Evolutionary conservation across 1,140 invertebrate species (phyloP).

Genomic region (Drosophila virilis): DNA sequence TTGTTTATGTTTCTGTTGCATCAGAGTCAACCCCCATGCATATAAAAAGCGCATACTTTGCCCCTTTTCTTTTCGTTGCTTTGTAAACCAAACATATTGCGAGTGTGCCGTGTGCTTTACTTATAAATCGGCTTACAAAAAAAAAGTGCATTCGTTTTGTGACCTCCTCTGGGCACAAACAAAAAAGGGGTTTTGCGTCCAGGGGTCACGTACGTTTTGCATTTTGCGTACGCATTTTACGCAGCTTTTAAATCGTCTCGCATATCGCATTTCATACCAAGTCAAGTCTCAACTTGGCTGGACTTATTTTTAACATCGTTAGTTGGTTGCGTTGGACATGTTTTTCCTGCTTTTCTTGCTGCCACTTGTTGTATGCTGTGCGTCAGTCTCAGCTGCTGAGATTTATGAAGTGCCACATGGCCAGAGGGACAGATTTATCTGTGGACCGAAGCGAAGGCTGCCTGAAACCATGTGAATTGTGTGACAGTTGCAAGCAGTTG

Average conservation of each 20-base stretch:
- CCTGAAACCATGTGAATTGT: constrained; percentile 28
- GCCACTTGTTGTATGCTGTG: constrained; percentile 72
- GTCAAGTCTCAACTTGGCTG: constrained; percentile 50
- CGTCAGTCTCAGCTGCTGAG: constrained; percentile 75
- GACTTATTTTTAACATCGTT: constrained; percentile 79
- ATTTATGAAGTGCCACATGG: constrained; percentile 78
- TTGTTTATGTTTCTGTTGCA: constrained; percentile 15
- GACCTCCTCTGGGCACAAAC: constrained; percentile 3
- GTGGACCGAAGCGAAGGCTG: constrained; percentile 7
- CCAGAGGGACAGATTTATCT: constrained; percentile 58
- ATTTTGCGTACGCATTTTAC: constrained; percentile 67
- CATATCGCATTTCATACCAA: constrained; percentile 48
- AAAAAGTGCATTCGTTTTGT: constrained; percentile 61
- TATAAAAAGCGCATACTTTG: background rate
- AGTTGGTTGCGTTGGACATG: constrained; percentile 35
- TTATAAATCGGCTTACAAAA: constrained; percentile 81
- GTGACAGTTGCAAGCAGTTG: constrained; percentile 15
- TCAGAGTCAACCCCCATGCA: constrained; percentile 1
- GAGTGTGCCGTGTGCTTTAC: constrained; percentile 66
- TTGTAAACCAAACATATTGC: constrained; percentile 70
- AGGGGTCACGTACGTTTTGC: constrained; percentile 53
- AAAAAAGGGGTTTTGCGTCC: constrained; percentile 4
- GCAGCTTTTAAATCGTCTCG: constrained; percentile 47
- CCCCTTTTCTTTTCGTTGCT: background rate
- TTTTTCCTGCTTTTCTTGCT: constrained; percentile 11